Percentiles rank a stretch among this genome's conserved stretches.
Evolutionary conservation across 2,888 invertebrate species (phyloP).

Genomic region (Azorinus chamasolen): DNA sequence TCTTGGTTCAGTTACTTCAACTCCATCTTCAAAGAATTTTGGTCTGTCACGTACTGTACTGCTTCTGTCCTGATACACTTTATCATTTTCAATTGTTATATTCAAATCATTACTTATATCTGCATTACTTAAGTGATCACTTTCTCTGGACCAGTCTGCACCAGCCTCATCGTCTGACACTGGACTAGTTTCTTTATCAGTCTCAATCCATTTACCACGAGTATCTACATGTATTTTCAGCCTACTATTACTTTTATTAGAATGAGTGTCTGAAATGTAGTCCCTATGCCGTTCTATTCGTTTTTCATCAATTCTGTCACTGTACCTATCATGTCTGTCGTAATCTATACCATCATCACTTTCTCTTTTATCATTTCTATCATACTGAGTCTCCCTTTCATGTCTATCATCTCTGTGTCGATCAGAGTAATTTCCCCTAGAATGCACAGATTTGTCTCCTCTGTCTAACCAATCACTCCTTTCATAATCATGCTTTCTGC

Average conservation of each 20-base stretch:
- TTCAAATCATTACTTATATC: neutral
- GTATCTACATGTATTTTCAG: slow-evolving; percentile 52
- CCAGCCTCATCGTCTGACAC: slow-evolving; percentile 1
- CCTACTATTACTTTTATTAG: slow-evolving; percentile 16
- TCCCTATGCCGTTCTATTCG: too few species aligned
- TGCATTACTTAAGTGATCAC: neutral
- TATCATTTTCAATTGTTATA: slow-evolving; percentile 8
- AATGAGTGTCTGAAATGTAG: slow-evolving; percentile 2
- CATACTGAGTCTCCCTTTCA: neutral
- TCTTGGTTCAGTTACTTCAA: slow-evolving; percentile 12
- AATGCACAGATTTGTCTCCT: too few species aligned
- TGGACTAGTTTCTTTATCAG: slow-evolving; percentile 11
- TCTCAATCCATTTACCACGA: slow-evolving; percentile 53
- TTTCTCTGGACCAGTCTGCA: neutral
- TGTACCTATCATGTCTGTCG: neutral
- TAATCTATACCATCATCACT: neutral
- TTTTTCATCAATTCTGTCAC: slow-evolving; percentile 7
- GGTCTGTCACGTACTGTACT: neutral
- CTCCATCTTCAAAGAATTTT: slow-evolving; percentile 11
- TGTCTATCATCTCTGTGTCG: too few species aligned
- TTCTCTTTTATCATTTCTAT: neutral
- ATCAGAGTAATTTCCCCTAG: too few species aligned
- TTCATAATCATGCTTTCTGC: neutral
- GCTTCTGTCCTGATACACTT: neutral
- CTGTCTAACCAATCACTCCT: neutral